These are phyloP conservation scores for Physocephala rufipes DNA, from an alignment of 2,888 invertebrate genomes.

Conservation along the genomic window DNA sequence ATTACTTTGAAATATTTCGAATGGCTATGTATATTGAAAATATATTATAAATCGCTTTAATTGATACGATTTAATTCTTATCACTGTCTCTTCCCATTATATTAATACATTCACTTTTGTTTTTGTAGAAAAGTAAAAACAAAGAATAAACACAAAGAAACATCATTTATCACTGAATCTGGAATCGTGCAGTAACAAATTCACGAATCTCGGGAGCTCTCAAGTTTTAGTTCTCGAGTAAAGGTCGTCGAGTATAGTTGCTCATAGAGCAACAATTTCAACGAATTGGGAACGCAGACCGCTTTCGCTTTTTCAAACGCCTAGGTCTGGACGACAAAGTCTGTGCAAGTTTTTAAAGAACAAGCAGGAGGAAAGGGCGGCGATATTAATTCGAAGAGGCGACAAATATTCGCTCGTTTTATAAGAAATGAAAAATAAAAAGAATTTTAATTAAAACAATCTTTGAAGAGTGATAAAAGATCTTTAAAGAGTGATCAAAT, in stretches of 20 bases:
- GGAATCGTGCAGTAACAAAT: background rate
- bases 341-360: conserved; percentile 16
- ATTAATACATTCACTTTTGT: no score
- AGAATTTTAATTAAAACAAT: background rate
- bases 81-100: background rate
- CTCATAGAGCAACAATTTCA: conserved; percentile 3
- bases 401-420: background rate
- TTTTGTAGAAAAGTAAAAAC: no score
- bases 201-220: background rate
- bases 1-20: no score
- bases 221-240: background rate
- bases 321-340: background rate
- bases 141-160: no score
- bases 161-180: no score
- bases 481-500: background rate
- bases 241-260: conserved; percentile 1
- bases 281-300: background rate
- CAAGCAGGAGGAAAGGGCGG: conserved; percentile 1
- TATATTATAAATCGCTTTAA: no score
- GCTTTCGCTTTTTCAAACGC: no score
- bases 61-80: background rate
- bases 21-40: no score
- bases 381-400: background rate
- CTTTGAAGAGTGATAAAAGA: background rate
- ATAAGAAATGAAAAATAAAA: conserved; percentile 1